Evolutionary conservation across 1,140 invertebrate species (phyloP).

Genomic region (Aphelinus certus): DNA sequence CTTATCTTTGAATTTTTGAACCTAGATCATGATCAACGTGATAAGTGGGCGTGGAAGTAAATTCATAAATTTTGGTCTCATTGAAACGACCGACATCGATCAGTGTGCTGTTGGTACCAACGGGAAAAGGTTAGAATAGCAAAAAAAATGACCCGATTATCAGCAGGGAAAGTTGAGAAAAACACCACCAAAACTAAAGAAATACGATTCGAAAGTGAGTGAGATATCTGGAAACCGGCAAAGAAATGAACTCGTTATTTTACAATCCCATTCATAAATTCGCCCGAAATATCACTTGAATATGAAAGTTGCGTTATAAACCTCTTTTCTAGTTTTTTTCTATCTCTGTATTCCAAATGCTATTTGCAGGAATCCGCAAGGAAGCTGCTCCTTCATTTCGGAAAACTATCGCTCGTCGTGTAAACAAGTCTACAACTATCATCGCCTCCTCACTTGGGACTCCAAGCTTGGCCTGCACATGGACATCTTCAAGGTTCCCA

Average conservation of each 20-base stretch:
- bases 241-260: no score
- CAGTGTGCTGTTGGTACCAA: neutral
- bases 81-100: no score
- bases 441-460: conserved; percentile 86
- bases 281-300: conserved; percentile 18
- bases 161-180: conserved; percentile 9
- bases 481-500: conserved; percentile 88
- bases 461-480: conserved; percentile 82
- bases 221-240: no score
- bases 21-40: no score
- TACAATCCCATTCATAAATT: neutral
- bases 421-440: conserved; percentile 86
- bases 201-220: conserved; percentile 22
- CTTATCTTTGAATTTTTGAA: no score
- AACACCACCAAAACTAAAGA: conserved; percentile 2
- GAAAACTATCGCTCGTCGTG: conserved; percentile 85
- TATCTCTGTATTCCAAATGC: no score
- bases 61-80: no score
- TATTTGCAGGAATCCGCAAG: conserved; percentile 74
- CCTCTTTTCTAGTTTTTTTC: conserved; percentile 40
- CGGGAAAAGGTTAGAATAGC: neutral
- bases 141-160: conserved; percentile 20
- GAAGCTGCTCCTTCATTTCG: conserved; percentile 81
- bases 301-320: neutral
- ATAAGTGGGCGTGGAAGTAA: no score